A percentile compares a stretch with the other conserved stretches of the same genome.
phyloP scores from a whole-genome alignment of 2,888 invertebrate species.

The Agriopis marginaria region DNA sequence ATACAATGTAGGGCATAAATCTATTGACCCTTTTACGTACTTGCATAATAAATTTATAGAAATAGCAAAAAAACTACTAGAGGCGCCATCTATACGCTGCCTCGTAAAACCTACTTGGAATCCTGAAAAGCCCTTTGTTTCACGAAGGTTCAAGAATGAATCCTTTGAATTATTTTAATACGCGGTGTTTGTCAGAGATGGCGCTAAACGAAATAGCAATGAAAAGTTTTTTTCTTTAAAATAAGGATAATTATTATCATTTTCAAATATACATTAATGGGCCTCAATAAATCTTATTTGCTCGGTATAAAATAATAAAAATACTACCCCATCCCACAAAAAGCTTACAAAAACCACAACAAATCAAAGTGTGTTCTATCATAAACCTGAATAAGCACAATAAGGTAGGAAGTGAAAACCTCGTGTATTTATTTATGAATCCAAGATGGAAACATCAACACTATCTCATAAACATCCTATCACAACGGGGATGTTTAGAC shows the following conservation, averaged over 20 bases:
- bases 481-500: constrained; percentile 42
- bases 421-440: constrained; percentile 38
- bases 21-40: background rate
- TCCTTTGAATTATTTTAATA: constrained; percentile 12
- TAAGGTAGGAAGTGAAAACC: constrained; percentile 37
- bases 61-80: background rate
- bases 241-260: background rate
- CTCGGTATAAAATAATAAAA: too few relatives aligned
- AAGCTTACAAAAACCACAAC: background rate
- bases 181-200: constrained; percentile 32
- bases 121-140: constrained; percentile 14
- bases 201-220: constrained; percentile 30
- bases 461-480: constrained; percentile 42
- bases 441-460: constrained; percentile 36
- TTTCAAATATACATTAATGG: background rate
- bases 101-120: background rate
- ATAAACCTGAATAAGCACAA: background rate
- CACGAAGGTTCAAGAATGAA: background rate
- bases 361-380: background rate
- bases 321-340: too few relatives aligned
- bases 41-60: too few relatives aligned
- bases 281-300: too few relatives aligned
- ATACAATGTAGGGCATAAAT: constrained; percentile 11
- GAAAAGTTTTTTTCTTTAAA: background rate
- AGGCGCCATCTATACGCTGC: constrained; percentile 19